These are phyloP conservation scores for Microtus pennsylvanicus DNA, from an alignment of 2,113 vertebrate species.

Conservation along the genomic window DNA sequence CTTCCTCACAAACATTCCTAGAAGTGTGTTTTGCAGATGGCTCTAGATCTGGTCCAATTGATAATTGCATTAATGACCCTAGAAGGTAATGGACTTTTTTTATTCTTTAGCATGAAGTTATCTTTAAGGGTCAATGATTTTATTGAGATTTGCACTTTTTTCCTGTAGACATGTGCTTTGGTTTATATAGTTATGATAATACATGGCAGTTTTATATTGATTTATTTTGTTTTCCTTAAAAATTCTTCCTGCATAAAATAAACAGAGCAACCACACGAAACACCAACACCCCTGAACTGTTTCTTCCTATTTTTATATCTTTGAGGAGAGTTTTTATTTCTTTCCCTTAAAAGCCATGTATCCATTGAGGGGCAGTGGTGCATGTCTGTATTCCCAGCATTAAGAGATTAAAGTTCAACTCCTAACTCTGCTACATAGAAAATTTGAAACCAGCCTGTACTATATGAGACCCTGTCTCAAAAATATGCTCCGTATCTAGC, in stretches of 20 bases:
- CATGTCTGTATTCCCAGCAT: not conserved
- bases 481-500: not conserved
- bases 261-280: not conserved
- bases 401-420: not conserved
- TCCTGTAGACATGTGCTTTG: not conserved
- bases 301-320: not conserved
- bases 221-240: constrained; percentile 15
- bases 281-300: not conserved
- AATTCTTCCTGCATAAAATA: not conserved
- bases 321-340: not conserved
- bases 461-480: not conserved
- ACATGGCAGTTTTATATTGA: not conserved
- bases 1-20: not conserved
- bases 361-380: too few species aligned
- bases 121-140: not conserved
- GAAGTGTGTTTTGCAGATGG: not conserved
- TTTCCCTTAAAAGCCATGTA: not conserved
- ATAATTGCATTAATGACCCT: not conserved
- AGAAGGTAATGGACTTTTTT: not conserved
- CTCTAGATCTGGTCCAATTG: not conserved
- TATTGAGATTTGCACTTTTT: not conserved
- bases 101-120: not conserved
- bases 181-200: not conserved
- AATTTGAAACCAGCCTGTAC: too few species aligned
- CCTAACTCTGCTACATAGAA: not conserved